A percentile compares a stretch with the other conserved stretches of the same genome.
phyloP scores from a whole-genome alignment of 2,797 vertebrate genomes.

The Paedocypris micromegethes region DNA sequence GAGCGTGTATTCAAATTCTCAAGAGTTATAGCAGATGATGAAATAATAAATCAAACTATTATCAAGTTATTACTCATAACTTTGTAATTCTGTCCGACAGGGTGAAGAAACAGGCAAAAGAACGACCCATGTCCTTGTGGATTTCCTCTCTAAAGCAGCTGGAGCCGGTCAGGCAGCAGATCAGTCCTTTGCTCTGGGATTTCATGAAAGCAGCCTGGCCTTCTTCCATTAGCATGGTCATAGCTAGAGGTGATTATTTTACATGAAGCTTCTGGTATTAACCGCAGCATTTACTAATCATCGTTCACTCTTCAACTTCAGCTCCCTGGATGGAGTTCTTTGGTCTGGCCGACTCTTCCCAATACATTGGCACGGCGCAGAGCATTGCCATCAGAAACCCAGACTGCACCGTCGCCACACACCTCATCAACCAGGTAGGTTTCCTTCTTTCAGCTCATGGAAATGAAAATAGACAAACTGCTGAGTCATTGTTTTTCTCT shows the following conservation, averaged over 20 bases:
- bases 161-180: constrained; percentile 76
- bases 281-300: background rate
- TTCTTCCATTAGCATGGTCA: constrained; percentile 85
- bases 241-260: constrained; percentile 74
- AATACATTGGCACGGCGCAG: constrained; percentile 79
- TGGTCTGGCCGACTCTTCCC: constrained; percentile 79
- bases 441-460: background rate
- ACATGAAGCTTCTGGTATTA: background rate
- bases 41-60: no score
- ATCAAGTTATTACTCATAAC: no score
- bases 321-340: constrained; percentile 82
- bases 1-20: no score
- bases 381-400: constrained; percentile 84
- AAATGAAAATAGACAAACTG: background rate
- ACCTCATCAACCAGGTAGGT: constrained; percentile 79
- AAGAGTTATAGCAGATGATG: no score
- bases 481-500: background rate
- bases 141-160: constrained; percentile 82
- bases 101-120: constrained; percentile 81
- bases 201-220: constrained; percentile 88
- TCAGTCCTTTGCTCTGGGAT: constrained; percentile 79
- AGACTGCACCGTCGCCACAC: constrained; percentile 80
- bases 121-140: constrained; percentile 88
- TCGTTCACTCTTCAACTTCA: constrained; percentile 43
- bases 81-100: constrained; percentile 52